Percentiles rank a stretch among this genome's conserved stretches.
phyloP scores from a whole-genome alignment of 2,888 invertebrate species.

The Hofmannophila pseudospretella region DNA sequence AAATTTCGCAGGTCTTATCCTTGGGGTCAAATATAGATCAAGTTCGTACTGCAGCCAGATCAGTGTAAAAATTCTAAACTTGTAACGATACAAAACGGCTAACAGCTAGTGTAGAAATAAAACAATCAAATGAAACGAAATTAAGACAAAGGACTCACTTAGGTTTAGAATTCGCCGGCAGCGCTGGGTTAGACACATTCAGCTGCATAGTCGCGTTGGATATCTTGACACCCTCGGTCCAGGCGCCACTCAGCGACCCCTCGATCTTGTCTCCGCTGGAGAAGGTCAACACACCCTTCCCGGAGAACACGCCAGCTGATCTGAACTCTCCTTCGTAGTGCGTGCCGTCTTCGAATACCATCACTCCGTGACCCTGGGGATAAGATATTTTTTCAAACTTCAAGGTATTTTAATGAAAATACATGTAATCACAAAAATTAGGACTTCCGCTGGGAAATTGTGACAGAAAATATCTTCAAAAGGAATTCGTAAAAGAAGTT shows the following conservation, averaged over 20 bases:
- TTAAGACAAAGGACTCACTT: constrained; percentile 55
- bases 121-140: too few relatives aligned
- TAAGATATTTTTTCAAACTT: too few relatives aligned
- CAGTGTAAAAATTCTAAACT: too few relatives aligned
- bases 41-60: too few relatives aligned
- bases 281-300: constrained; percentile 88
- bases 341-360: constrained; percentile 92
- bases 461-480: too few relatives aligned
- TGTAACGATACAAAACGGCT: too few relatives aligned
- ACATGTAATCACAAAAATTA: too few relatives aligned
- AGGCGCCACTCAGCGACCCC: constrained; percentile 84
- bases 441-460: too few relatives aligned
- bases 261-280: constrained; percentile 87
- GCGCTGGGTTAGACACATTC: constrained; percentile 78
- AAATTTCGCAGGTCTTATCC: too few relatives aligned
- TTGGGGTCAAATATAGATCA: too few relatives aligned
- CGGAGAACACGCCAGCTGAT: constrained; percentile 86
- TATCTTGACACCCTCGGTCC: constrained; percentile 88
- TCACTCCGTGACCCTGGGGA: constrained; percentile 89
- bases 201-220: constrained; percentile 83
- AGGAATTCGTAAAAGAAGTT: too few relatives aligned
- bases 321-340: constrained; percentile 94
- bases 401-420: too few relatives aligned
- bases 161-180: constrained; percentile 76
- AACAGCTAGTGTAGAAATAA: neutral